These are phyloP conservation scores for Apogon talboti DNA, from an alignment of 2,797 vertebrate species.

Conservation along the genomic window DNA sequence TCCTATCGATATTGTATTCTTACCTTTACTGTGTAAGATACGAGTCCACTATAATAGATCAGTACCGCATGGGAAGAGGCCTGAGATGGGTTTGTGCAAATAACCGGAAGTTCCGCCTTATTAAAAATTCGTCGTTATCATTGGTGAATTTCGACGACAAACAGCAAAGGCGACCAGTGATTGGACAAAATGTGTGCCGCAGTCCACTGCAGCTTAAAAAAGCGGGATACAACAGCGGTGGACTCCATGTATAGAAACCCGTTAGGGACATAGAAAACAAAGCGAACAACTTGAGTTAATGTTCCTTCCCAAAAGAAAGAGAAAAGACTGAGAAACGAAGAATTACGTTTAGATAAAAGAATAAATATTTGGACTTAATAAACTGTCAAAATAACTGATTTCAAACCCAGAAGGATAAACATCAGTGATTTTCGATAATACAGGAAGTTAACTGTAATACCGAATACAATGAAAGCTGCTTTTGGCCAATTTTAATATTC, in stretches of 20 bases:
- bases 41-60: constrained; percentile 48
- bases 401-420: too few species aligned
- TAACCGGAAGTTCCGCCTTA: constrained; percentile 73
- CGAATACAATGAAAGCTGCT: too few species aligned
- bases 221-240: constrained; percentile 50
- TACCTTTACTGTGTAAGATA: constrained; percentile 67
- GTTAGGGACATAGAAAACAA: neutral
- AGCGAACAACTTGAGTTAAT: too few species aligned
- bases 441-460: too few species aligned
- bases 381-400: too few species aligned
- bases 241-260: constrained; percentile 8
- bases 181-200: constrained; percentile 57
- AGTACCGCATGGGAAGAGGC: constrained; percentile 81
- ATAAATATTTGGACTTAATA: too few species aligned
- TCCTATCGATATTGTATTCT: rapidly evolving
- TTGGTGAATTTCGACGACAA: constrained; percentile 61
- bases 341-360: too few species aligned
- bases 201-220: constrained; percentile 54
- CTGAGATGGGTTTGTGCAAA: constrained; percentile 71
- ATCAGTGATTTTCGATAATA: too few species aligned
- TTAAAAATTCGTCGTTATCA: neutral
- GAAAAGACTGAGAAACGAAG: too few species aligned
- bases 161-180: neutral
- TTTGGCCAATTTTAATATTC: too few species aligned
- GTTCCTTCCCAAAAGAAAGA: too few species aligned